Evolutionary conservation across 2,113 vertebrate genomes (phyloP), one percentile per base, ranked within the genome.

Genomic region (Syngnathoides biaculeatus): DNA sequence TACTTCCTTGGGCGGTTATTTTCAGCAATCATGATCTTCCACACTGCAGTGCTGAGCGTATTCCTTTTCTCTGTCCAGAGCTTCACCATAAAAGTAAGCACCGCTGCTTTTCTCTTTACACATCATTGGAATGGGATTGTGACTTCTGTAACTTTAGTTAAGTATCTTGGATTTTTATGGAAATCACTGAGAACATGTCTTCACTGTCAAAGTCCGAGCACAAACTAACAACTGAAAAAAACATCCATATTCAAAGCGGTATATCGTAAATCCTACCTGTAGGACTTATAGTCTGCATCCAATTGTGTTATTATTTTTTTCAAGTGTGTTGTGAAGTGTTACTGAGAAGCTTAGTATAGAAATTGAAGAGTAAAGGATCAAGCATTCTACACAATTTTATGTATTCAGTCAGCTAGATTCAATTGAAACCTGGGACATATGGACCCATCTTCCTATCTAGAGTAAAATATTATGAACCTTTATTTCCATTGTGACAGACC

Each of bases 11-110:
- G 24, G 8, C 38, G 48, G 48, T 26, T 15, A 60, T 65, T 66
- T n/a, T 2, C 57, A 47, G 8, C 64, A 72, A 40, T 50, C 74
- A 87, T 86, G 86, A 77, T 86, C 5, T 53, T 84, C 56, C 72
- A 71, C 20, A 38, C 63, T 1, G 63, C 65, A 45, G 55, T 48
- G 15, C 45, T 87, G 61, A 40, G 66, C 9, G 10, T 60, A 27
- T 22, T 83, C 38, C 12, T 87, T 50, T 80, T 55, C 39, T 68
- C 58, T 0, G 56, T 48, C 4, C 42, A 64, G 53, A 22, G 20
- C 40, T 74, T 70, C 8, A 53, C 26, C 3, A 6, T 77, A 26
- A 59, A 50, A 78, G 86, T 87, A 64, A 72, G 48, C 1, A 35
- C 43, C 2, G 12, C 56, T 6, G 30, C 3, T 2, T 40, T 48